phyloP scores from a whole-genome alignment of 2,797 vertebrate genomes.

The Lates japonicus region DNA sequence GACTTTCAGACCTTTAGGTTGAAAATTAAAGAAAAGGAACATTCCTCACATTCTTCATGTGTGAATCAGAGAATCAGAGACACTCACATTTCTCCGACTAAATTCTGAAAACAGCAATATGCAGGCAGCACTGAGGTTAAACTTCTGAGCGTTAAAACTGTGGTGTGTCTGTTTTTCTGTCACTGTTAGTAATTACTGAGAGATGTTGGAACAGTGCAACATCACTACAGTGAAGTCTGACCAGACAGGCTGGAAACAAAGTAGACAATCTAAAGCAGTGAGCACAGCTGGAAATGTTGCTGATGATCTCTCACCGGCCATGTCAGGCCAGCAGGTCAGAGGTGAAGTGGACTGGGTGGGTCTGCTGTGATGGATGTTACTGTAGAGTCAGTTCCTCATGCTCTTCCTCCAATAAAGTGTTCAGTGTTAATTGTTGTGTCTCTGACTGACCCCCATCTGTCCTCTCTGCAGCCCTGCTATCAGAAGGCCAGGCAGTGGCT shows the following conservation, averaged over 20 bases:
- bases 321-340: background rate
- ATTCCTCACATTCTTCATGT: slow-evolving; percentile 15
- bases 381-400: background rate
- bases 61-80: background rate
- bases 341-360: background rate
- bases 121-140: too few relatives aligned
- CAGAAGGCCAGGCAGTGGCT: slow-evolving; percentile 85
- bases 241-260: background rate
- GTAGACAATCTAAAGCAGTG: too few relatives aligned
- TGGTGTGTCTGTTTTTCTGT: background rate
- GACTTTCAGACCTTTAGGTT: too few relatives aligned
- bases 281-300: too few relatives aligned
- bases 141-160: too few relatives aligned
- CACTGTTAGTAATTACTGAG: background rate
- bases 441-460: slow-evolving; percentile 7
- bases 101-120: background rate
- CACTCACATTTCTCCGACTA: slow-evolving; percentile 9
- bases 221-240: background rate
- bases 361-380: background rate
- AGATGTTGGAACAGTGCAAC: background rate
- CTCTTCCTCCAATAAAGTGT: too few relatives aligned
- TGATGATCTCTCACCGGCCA: too few relatives aligned
- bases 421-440: background rate
- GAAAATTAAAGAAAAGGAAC: background rate
- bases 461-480: slow-evolving; percentile 80